Conservation (phyloP, 1,140 invertebrate species). For the Helicoverpa zea region DNA sequence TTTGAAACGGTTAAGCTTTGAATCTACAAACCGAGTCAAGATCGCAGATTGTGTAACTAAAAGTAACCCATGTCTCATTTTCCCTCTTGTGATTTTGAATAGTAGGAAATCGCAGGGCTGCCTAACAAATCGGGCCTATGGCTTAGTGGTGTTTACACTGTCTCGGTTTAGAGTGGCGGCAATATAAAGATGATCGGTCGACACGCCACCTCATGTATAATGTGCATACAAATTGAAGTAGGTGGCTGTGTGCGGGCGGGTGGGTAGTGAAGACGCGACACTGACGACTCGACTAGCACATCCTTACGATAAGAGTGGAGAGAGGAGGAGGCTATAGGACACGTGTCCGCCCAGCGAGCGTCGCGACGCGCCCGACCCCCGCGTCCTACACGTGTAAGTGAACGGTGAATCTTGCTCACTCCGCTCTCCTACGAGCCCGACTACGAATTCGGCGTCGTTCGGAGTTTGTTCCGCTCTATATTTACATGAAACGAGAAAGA, state of each 20-base stretch:
- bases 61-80: no score
- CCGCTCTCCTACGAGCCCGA: slow-evolving; percentile 60
- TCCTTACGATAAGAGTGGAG: slow-evolving; percentile 69
- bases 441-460: slow-evolving; percentile 68
- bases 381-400: slow-evolving; percentile 70
- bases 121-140: slow-evolving; percentile 60
- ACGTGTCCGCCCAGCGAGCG: slow-evolving; percentile 75
- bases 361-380: slow-evolving; percentile 60
- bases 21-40: no score
- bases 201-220: slow-evolving; percentile 81
- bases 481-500: slow-evolving; percentile 77
- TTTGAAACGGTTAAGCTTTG: no score
- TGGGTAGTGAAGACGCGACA: slow-evolving; percentile 54
- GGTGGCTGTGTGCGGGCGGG: slow-evolving; percentile 59
- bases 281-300: slow-evolving; percentile 59
- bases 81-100: neutral
- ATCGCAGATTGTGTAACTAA: no score
- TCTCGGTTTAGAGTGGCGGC: slow-evolving; percentile 65
- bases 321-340: slow-evolving; percentile 66
- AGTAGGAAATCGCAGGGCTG: slow-evolving; percentile 13
- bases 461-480: slow-evolving; percentile 76
- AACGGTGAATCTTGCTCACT: slow-evolving; percentile 68
- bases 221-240: slow-evolving; percentile 84
- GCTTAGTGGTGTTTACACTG: slow-evolving; percentile 70
- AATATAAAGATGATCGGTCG: slow-evolving; percentile 81